A percentile compares a stretch with the other conserved stretches of the same genome.
phyloP scores from a whole-genome alignment of 2,113 vertebrate species.

The Pteronura brasiliensis region DNA sequence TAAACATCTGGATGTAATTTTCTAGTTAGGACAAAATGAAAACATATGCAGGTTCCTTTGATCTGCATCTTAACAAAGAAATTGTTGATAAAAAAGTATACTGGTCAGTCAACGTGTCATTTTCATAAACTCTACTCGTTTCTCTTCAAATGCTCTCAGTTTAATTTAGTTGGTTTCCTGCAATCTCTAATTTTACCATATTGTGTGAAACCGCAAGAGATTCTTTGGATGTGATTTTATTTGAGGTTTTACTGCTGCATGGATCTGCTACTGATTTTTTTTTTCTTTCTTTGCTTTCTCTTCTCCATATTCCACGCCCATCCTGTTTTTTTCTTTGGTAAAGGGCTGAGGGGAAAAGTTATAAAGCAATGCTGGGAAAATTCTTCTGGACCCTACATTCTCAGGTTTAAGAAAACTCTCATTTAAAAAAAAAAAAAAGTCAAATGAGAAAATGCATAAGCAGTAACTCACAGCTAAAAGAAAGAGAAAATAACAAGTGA shows the following conservation, averaged over 20 bases:
- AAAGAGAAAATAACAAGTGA: conserved; percentile 65
- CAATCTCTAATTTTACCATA: conserved; percentile 88
- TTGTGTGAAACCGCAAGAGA: conserved; percentile 86
- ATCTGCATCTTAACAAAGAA: conserved; percentile 88
- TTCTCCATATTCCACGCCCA: not conserved
- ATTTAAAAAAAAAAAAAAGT: conserved; percentile 62
- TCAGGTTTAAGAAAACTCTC: conserved; percentile 67
- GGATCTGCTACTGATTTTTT: conserved; percentile 82
- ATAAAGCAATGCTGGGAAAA: conserved; percentile 65
- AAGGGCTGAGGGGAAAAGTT: conserved; percentile 37
- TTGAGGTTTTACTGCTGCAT: conserved; percentile 83
- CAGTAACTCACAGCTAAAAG: conserved; percentile 67
- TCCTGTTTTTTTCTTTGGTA: conserved; percentile 12
- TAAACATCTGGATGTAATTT: conserved; percentile 93
- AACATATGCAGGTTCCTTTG: conserved; percentile 89
- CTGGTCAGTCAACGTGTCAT: conserved; percentile 85
- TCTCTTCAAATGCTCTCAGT: conserved; percentile 84
- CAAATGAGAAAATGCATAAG: conserved; percentile 67
- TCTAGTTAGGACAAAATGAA: conserved; percentile 88
- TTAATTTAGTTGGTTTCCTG: conserved; percentile 86
- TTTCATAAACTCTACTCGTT: conserved; percentile 83
- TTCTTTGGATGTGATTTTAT: conserved; percentile 83
- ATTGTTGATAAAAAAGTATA: conserved; percentile 82
- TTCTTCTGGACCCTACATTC: conserved; percentile 56
- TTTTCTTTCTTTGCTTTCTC: conserved; percentile 32